Conservation (phyloP, 2,888 invertebrate genomes). For the Aethes cnicana region DNA sequence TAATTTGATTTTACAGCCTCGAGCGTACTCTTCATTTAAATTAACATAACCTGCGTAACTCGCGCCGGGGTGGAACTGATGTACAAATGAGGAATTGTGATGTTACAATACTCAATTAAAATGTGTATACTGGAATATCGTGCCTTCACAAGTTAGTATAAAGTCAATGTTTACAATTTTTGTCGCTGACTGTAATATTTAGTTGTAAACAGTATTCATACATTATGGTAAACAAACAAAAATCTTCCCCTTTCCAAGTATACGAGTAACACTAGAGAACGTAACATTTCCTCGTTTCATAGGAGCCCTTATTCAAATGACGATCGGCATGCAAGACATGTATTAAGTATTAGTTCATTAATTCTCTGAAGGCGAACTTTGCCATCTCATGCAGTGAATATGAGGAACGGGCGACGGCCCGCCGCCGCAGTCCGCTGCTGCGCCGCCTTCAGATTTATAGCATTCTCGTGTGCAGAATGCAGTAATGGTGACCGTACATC, state of each 20-base stretch:
- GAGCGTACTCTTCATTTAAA: constrained; percentile 2
- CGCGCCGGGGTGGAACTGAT: no score
- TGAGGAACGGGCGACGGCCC: constrained; percentile 27
- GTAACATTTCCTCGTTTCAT: neutral
- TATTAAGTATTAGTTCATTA: constrained; percentile 41
- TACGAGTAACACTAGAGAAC: neutral
- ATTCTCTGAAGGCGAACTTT: constrained; percentile 47
- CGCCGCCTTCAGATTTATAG: constrained; percentile 62
- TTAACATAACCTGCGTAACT: constrained; percentile 8
- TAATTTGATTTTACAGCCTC: constrained; percentile 32
- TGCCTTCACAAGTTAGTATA: no score
- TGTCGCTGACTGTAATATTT: no score
- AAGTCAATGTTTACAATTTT: no score
- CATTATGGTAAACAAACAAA: no score
- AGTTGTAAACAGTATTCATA: no score
- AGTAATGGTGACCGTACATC: constrained; percentile 52
- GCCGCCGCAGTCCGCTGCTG: constrained; percentile 58
- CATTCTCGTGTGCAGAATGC: constrained; percentile 62
- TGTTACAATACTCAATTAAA: no score
- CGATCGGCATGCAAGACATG: constrained; percentile 10
- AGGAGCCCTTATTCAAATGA: constrained; percentile 2
- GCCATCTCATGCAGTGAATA: constrained; percentile 28
- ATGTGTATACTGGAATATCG: no score
- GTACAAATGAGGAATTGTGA: no score
- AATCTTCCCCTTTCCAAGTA: neutral